phyloP scores from a whole-genome alignment of 1,140 invertebrate genomes.

The Caenorhabditis latens region DNA sequence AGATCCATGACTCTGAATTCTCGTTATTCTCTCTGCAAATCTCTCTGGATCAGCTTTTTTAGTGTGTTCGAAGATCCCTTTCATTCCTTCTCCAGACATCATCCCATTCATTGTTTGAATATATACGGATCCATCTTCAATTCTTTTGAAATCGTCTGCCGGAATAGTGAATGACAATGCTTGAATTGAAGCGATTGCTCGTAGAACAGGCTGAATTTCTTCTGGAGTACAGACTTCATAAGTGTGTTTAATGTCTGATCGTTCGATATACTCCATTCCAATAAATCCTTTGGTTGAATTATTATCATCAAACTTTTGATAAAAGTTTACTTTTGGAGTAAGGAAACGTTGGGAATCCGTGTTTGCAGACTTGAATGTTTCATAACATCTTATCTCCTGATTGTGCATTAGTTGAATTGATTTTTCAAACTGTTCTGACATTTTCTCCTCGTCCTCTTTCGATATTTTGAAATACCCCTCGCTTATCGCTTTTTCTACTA shows the following conservation, averaged over 20 bases:
- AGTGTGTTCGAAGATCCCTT: neutral
- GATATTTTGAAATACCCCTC: neutral
- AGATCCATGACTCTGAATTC: neutral
- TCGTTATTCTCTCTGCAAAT: neutral
- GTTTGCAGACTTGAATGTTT: neutral
- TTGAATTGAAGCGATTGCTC: neutral
- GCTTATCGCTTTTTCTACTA: neutral
- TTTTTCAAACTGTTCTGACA: neutral
- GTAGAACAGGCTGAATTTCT: constrained; percentile 39
- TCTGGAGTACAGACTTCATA: neutral
- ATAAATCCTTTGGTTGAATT: constrained; percentile 37
- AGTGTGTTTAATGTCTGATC: neutral
- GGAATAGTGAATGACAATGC: neutral
- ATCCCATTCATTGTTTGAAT: neutral
- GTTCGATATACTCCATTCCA: constrained; percentile 30
- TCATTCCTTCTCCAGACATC: neutral
- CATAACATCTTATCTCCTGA: constrained; percentile 6
- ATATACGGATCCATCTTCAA: neutral
- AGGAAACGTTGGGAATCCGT: neutral
- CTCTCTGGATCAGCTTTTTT: neutral
- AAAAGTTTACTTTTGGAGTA: neutral
- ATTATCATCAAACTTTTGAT: neutral
- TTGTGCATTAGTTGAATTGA: constrained; percentile 1
- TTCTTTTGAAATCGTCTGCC: neutral
- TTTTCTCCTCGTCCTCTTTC: neutral